phyloP scores from a whole-genome alignment of 2,888 invertebrate genomes.

The Empis livida region DNA sequence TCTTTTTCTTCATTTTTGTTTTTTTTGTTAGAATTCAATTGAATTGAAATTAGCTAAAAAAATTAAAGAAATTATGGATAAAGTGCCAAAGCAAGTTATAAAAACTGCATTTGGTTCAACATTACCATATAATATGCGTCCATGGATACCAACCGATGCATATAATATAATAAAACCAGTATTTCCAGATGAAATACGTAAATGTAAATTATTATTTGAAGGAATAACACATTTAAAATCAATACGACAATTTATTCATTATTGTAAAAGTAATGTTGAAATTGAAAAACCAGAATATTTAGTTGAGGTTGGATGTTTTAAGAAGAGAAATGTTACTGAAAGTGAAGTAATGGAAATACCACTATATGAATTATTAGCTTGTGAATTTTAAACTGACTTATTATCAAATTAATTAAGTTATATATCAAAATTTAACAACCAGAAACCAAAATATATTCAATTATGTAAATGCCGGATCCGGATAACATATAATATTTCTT shows the following conservation, averaged over 20 bases:
- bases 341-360: constrained; percentile 21
- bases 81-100: constrained; percentile 15
- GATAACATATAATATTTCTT: too few species aligned
- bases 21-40: constrained; percentile 15
- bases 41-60: constrained; percentile 30
- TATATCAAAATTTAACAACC: too few species aligned
- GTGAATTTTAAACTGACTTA: too few species aligned
- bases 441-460: too few species aligned
- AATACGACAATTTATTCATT: constrained; percentile 25
- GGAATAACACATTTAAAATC: constrained; percentile 33
- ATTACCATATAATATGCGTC: constrained; percentile 25
- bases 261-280: constrained; percentile 23
- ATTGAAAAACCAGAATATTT: constrained; percentile 26
- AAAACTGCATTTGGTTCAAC: constrained; percentile 32
- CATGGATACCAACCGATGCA: constrained; percentile 19
- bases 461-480: too few species aligned
- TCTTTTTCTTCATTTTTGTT: background rate
- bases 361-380: constrained; percentile 26
- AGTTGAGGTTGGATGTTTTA: constrained; percentile 22
- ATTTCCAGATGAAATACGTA: constrained; percentile 27
- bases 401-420: too few species aligned
- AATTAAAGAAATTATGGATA: constrained; percentile 19
- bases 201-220: constrained; percentile 28
- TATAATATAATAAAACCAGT: constrained; percentile 25
- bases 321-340: background rate